Percentiles rank a stretch among this genome's conserved stretches.
Evolutionary conservation across 2,797 vertebrate species (phyloP).

Genomic region (Cercopithecus petaurista): DNA sequence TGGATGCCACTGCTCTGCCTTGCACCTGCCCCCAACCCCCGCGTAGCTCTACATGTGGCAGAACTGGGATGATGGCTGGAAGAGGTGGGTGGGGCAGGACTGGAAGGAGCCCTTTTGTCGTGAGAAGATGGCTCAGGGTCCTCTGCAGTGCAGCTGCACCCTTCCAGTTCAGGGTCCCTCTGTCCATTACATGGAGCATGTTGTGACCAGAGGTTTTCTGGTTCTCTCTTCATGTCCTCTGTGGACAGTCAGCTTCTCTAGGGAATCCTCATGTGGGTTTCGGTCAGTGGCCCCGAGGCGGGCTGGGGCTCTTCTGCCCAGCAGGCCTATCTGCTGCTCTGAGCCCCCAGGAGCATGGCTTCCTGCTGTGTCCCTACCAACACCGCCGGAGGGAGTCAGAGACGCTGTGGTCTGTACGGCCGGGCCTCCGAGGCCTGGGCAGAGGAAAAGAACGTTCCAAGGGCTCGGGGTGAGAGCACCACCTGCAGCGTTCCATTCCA

Average conservation of each 20-base stretch:
- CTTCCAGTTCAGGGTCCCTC: not conserved
- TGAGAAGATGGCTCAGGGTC: fast-evolving
- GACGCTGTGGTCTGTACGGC: fast-evolving
- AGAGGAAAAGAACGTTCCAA: fast-evolving
- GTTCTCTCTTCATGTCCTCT: fast-evolving
- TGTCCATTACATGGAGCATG: fast-evolving
- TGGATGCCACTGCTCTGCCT: fast-evolving
- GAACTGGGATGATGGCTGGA: fast-evolving
- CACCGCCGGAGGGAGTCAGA: not conserved
- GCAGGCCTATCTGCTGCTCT: too few species aligned
- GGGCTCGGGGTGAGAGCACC: too few species aligned
- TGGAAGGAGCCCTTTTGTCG: too few species aligned
- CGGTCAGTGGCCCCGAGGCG: not conserved
- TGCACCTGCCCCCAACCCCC: fast-evolving
- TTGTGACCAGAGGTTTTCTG: fast-evolving
- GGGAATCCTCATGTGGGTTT: not conserved
- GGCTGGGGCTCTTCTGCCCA: too few species aligned
- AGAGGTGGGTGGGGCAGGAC: too few species aligned
- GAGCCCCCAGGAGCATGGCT: not conserved
- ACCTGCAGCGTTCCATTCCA: fast-evolving
- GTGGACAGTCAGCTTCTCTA: fast-evolving
- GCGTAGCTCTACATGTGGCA: fast-evolving
- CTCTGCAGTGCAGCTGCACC: fast-evolving
- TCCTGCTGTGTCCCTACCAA: fast-evolving
- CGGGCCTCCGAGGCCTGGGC: fast-evolving